A percentile compares a stretch with the other conserved stretches of the same genome.
Conservation (phyloP, 1,140 invertebrate genomes). For the Brachystomella parvula region DNA sequence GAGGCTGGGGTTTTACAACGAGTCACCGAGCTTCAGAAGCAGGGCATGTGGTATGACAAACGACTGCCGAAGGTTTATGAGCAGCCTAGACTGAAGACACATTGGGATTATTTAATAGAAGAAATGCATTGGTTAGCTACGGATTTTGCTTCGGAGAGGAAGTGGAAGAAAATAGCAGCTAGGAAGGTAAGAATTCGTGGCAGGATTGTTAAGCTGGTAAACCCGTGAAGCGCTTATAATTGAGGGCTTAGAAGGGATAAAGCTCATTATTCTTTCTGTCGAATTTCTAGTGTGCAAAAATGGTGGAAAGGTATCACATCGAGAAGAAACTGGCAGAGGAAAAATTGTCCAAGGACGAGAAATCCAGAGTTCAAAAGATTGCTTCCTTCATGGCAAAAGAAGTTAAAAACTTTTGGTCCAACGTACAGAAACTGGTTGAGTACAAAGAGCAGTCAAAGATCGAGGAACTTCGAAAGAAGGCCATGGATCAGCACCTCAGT, state of each 20-base stretch:
- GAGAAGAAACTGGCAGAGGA: conserved; percentile 83
- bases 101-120: conserved; percentile 97
- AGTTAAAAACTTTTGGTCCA: conserved; percentile 89
- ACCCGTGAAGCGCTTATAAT: too few relatives aligned
- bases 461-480: conserved; percentile 90
- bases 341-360: conserved; percentile 84
- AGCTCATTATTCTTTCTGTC: too few relatives aligned
- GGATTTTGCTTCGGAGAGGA: conserved; percentile 94
- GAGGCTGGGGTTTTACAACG: conserved; percentile 90
- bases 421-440: conserved; percentile 93
- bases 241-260: too few relatives aligned
- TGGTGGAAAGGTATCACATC: conserved; percentile 93
- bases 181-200: conserved; percentile 61
- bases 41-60: conserved; percentile 88
- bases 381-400: conserved; percentile 86
- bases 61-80: conserved; percentile 87
- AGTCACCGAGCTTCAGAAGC: conserved; percentile 74
- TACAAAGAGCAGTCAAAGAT: conserved; percentile 85
- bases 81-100: conserved; percentile 78
- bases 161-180: conserved; percentile 92
- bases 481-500: conserved; percentile 91
- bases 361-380: conserved; percentile 72
- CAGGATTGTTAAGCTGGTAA: too few relatives aligned
- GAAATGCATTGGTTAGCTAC: conserved; percentile 97
- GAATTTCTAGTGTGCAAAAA: conserved; percentile 53